These are phyloP conservation scores for Chymomyza amoena DNA, from an alignment of 2,888 invertebrate genomes.

Conservation along the genomic window DNA sequence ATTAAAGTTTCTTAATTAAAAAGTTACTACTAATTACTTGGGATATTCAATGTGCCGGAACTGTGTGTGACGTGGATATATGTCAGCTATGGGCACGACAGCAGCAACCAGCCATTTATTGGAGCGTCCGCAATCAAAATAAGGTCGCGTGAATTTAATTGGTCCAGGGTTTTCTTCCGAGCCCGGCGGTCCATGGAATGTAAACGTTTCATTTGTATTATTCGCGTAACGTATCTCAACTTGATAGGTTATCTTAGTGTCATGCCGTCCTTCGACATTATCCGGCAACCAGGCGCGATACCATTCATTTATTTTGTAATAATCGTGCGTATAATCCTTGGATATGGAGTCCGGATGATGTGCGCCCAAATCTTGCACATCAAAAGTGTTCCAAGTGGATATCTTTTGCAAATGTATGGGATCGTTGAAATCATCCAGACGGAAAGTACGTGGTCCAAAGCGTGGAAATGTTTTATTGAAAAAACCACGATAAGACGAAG, in stretches of 20 bases:
- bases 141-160: conserved; percentile 95
- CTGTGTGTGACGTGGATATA: conserved; percentile 94
- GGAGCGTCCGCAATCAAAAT: conserved; percentile 96
- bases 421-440: conserved; percentile 96
- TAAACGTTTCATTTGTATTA: conserved; percentile 96
- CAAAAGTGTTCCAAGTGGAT: conserved; percentile 95
- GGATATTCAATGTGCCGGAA: conserved; percentile 96
- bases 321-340: conserved; percentile 93
- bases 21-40: conserved; percentile 81
- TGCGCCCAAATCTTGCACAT: conserved; percentile 91
- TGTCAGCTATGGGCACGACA: conserved; percentile 96
- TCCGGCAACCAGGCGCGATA: conserved; percentile 95
- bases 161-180: conserved; percentile 95
- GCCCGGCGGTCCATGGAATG: conserved; percentile 96
- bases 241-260: conserved; percentile 94
- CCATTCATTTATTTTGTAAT: conserved; percentile 96
- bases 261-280: conserved; percentile 88
- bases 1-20: not conserved
- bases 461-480: conserved; percentile 97
- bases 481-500: conserved; percentile 95
- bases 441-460: conserved; percentile 95
- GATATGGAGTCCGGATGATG: conserved; percentile 88
- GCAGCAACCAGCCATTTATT: conserved; percentile 98
- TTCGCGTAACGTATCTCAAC: conserved; percentile 96
- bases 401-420: conserved; percentile 96